A percentile compares a stretch with the other conserved stretches of the same genome.
These are phyloP conservation scores for Daboia siamensis DNA, from an alignment of 2,113 vertebrate genomes.

Conservation along the genomic window DNA sequence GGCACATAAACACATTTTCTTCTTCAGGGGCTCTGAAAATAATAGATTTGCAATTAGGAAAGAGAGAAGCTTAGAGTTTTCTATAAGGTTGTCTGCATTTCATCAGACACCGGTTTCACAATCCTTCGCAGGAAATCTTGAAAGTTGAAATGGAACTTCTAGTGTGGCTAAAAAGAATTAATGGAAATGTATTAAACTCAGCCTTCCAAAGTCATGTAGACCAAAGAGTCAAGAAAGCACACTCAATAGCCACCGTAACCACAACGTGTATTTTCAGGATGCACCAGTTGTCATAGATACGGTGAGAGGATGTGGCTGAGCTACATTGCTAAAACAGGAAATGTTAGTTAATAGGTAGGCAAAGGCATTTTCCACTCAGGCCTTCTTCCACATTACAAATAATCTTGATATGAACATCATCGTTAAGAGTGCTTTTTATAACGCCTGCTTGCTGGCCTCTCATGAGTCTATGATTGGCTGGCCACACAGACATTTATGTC, in stretches of 20 bases:
- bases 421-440: background rate
- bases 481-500: background rate
- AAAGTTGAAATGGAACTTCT: background rate
- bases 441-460: background rate
- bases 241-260: conserved; percentile 1
- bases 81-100: background rate
- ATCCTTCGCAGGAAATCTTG: background rate
- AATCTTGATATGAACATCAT: background rate
- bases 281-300: conserved; percentile 30
- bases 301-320: conserved; percentile 43
- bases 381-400: background rate
- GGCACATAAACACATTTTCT: background rate
- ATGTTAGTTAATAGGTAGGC: conserved; percentile 1
- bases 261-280: background rate
- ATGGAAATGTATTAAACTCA: background rate
- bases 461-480: background rate
- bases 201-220: background rate
- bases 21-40: background rate
- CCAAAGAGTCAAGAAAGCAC: background rate
- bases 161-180: background rate
- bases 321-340: conserved; percentile 21
- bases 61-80: background rate
- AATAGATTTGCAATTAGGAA: background rate
- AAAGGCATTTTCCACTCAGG: background rate
- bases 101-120: background rate